These are phyloP conservation scores for Archaeoteleia sp. DNA, from an alignment of 2,888 invertebrate species.

Conservation along the genomic window DNA sequence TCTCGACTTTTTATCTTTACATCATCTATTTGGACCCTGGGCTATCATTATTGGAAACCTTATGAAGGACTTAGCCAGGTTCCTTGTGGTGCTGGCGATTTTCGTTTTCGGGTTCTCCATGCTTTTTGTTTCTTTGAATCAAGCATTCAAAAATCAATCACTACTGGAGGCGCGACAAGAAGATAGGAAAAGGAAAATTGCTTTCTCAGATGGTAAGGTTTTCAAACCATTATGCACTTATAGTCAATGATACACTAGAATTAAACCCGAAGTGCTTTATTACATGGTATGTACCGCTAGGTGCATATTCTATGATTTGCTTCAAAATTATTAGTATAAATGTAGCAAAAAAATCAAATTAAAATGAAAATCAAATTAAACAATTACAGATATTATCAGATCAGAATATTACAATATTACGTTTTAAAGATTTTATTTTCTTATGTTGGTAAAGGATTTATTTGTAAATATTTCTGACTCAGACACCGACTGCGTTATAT, in stretches of 20 bases:
- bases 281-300: slow-evolving; percentile 1
- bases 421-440: not conserved
- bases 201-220: slow-evolving; percentile 85
- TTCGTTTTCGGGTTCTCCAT: slow-evolving; percentile 99
- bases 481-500: too few relatives aligned
- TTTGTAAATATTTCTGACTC: too few relatives aligned
- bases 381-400: too few relatives aligned
- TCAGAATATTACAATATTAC: not conserved
- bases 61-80: slow-evolving; percentile 95
- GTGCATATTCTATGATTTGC: slow-evolving; percentile 21
- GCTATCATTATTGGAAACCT: slow-evolving; percentile 98
- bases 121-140: slow-evolving; percentile 96
- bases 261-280: slow-evolving; percentile 13
- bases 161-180: slow-evolving; percentile 58
- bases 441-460: too few relatives aligned
- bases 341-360: slow-evolving; percentile 34
- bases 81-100: slow-evolving; percentile 96
- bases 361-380: too few relatives aligned
- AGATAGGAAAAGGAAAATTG: slow-evolving; percentile 76
- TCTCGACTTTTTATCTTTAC: slow-evolving; percentile 97
- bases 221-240: not conserved
- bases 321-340: slow-evolving; percentile 30
- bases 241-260: slow-evolving; percentile 3
- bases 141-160: slow-evolving; percentile 86
- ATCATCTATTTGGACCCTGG: slow-evolving; percentile 99